Evolutionary conservation across 2,888 invertebrate genomes (phyloP).

Genomic region (Protophormia terraenovae): DNA sequence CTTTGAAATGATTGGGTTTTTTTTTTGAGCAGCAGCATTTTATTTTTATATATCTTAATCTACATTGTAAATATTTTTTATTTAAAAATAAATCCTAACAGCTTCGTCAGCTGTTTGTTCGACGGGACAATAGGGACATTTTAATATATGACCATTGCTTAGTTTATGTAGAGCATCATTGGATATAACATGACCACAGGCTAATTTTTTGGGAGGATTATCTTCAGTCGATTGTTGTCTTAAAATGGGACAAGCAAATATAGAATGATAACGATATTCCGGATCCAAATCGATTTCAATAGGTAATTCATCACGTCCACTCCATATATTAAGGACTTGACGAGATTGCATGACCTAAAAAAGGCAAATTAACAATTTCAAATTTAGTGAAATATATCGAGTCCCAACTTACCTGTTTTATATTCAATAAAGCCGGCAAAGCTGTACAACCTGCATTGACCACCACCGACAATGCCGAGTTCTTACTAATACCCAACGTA

Average conservation of each 20-base stretch:
- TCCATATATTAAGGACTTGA: slow-evolving; percentile 97
- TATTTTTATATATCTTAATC: too few relatives aligned
- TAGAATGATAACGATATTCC: slow-evolving; percentile 96
- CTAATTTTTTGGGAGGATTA: slow-evolving; percentile 98
- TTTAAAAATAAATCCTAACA: slow-evolving; percentile 93
- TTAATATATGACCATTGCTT: slow-evolving; percentile 96
- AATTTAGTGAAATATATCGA: background rate
- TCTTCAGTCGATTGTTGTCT: slow-evolving; percentile 97
- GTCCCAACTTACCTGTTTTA: slow-evolving; percentile 85
- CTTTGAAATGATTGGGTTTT: too few relatives aligned
- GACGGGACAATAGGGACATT: slow-evolving; percentile 99
- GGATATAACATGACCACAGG: slow-evolving; percentile 99
- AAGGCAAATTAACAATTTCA: background rate
- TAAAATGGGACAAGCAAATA: slow-evolving; percentile 99
- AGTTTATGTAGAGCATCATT: slow-evolving; percentile 97
- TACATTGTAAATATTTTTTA: too few relatives aligned
- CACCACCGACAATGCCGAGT: slow-evolving; percentile 94
- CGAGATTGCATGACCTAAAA: slow-evolving; percentile 90
- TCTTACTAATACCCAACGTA: slow-evolving; percentile 92
- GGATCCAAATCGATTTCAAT: slow-evolving; percentile 97
- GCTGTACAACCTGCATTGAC: slow-evolving; percentile 96
- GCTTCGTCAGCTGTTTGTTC: slow-evolving; percentile 97
- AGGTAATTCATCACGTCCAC: slow-evolving; percentile 96
- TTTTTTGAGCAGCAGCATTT: too few relatives aligned
- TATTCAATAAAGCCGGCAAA: slow-evolving; percentile 95